Percentiles rank a stretch among this genome's conserved stretches.
Evolutionary conservation across 2,888 invertebrate species (phyloP).

Genomic region (Odontocolon sp.): DNA sequence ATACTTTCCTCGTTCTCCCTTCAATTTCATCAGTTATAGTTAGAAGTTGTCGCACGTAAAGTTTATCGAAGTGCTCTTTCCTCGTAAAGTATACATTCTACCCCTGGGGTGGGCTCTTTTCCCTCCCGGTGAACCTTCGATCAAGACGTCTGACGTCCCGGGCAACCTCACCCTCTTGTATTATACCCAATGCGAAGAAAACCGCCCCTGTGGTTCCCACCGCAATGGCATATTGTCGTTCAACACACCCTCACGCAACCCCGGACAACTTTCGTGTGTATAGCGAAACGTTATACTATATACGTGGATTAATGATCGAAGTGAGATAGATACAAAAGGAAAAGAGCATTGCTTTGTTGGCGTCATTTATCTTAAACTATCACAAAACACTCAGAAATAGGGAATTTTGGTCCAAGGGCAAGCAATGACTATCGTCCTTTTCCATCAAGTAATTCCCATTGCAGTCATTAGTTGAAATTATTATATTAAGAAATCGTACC

Average conservation of each 20-base stretch:
- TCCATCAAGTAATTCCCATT: constrained; percentile 1
- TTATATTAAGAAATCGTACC: neutral
- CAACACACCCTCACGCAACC: constrained; percentile 6
- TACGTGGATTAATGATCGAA: constrained; percentile 52
- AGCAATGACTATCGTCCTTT: constrained; percentile 24
- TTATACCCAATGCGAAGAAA: constrained; percentile 50
- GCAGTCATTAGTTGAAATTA: constrained; percentile 27
- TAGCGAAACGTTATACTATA: constrained; percentile 38
- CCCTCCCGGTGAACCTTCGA: constrained; percentile 40
- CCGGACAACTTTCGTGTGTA: constrained; percentile 33
- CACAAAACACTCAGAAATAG: constrained; percentile 32
- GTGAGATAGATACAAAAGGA: constrained; percentile 9
- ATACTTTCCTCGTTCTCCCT: constrained; percentile 6
- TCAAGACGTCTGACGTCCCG: constrained; percentile 44
- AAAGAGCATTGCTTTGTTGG: neutral
- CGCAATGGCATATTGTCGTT: constrained; percentile 48
- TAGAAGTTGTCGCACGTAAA: constrained; percentile 40
- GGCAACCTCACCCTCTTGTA: constrained; percentile 11
- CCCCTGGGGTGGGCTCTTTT: no score
- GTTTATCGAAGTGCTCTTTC: constrained; percentile 43
- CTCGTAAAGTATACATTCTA: no score
- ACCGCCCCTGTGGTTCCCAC: constrained; percentile 33
- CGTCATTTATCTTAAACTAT: constrained; percentile 53
- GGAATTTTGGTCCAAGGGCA: constrained; percentile 32
- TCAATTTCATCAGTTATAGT: constrained; percentile 50